These are phyloP conservation scores for Oscheius sp. DNA, from an alignment of 2,888 invertebrate genomes.

Conservation along the genomic window DNA sequence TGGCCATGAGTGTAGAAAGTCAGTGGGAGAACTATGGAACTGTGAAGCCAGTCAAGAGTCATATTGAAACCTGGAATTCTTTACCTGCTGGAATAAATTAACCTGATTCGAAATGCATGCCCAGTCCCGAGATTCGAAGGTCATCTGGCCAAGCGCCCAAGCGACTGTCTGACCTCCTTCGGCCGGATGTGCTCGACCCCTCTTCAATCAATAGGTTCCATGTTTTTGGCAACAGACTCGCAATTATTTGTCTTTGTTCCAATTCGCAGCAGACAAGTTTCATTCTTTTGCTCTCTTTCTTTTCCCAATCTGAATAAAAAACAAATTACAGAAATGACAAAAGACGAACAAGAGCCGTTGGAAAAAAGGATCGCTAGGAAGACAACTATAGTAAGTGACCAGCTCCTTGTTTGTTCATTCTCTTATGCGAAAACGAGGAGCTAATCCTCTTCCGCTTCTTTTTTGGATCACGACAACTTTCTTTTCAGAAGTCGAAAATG, in stretches of 20 bases:
- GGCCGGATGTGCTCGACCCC: slow-evolving; percentile 7
- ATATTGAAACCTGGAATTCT: no score
- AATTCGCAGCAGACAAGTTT: slow-evolving; percentile 3
- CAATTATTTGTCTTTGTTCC: background rate
- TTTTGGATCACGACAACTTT: background rate
- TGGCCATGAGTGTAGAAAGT: background rate
- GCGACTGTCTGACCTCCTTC: slow-evolving; percentile 3
- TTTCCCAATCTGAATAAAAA: no score
- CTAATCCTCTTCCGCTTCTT: slow-evolving; percentile 1
- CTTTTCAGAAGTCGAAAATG: slow-evolving; percentile 21
- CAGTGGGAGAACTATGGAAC: no score
- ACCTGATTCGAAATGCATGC: no score
- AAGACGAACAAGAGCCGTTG: slow-evolving; percentile 5
- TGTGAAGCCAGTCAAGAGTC: no score
- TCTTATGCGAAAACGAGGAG: slow-evolving; percentile 1
- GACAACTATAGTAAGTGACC: slow-evolving; percentile 7
- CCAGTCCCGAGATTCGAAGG: background rate
- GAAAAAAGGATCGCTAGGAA: background rate
- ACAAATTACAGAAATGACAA: background rate
- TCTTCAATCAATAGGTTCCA: slow-evolving; percentile 24
- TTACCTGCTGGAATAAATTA: background rate
- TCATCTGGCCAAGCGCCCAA: background rate
- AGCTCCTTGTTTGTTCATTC: background rate
- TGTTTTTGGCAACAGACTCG: slow-evolving; percentile 5
- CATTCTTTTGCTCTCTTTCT: background rate